Conservation (phyloP, 2,113 vertebrate genomes). For the Leptodactylus fuscus region DNA sequence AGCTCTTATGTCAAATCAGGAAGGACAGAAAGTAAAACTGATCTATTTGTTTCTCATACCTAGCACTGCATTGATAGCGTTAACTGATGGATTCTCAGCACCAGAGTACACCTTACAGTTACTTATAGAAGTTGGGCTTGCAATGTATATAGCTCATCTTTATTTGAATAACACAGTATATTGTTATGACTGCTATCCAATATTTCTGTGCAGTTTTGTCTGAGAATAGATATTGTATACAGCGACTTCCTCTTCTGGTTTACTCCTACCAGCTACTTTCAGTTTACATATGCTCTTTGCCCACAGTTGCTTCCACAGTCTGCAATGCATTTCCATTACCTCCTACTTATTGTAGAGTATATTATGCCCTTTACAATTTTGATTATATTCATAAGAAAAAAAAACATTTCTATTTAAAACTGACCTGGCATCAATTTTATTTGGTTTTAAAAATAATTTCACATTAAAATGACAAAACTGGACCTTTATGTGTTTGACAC, state of each 20-base stretch:
- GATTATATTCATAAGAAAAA: neutral
- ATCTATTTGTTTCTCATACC: too few relatives aligned
- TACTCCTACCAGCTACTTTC: constrained; percentile 38
- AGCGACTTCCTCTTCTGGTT: constrained; percentile 8
- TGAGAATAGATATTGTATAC: neutral
- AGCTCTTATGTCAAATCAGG: too few relatives aligned
- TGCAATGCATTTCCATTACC: constrained; percentile 29
- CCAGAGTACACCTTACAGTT: too few relatives aligned
- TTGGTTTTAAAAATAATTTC: too few relatives aligned
- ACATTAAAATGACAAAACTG: too few relatives aligned
- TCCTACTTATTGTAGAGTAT: neutral
- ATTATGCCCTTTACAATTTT: neutral
- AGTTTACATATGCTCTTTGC: neutral
- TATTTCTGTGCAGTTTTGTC: neutral
- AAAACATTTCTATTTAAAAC: neutral
- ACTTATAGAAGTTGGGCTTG: too few relatives aligned
- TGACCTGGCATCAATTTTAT: neutral
- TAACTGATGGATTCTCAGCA: too few relatives aligned
- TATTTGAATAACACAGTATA: too few relatives aligned
- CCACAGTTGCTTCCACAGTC: neutral
- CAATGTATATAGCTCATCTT: too few relatives aligned
- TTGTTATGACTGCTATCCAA: neutral
- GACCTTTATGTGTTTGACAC: too few relatives aligned
- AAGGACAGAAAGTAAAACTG: too few relatives aligned
- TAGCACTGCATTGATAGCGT: too few relatives aligned